phyloP scores from a whole-genome alignment of 1,140 invertebrate genomes.

The Bombus affinis region DNA sequence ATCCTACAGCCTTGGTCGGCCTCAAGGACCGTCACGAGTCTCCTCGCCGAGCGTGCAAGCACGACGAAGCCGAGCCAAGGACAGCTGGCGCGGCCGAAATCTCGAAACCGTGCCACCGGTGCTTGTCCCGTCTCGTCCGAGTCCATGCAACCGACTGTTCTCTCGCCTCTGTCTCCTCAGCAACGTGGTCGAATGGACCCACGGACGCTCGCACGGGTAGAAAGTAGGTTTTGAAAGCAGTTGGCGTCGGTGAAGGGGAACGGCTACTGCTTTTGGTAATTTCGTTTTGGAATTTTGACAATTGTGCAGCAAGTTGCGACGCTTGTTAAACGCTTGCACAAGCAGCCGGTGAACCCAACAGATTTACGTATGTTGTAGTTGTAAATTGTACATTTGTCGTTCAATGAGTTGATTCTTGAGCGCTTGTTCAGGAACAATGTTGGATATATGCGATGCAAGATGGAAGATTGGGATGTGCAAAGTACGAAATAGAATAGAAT shows the following conservation, averaged over 20 bases:
- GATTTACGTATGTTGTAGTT: too few species aligned
- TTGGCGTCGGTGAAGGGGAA: neutral
- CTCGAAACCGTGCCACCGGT: constrained; percentile 36
- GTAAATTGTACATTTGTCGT: too few species aligned
- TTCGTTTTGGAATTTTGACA: neutral
- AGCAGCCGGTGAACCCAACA: too few species aligned
- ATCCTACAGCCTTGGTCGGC: constrained; percentile 48
- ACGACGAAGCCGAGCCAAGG: constrained; percentile 56
- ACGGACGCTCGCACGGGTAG: neutral
- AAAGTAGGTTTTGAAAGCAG: neutral
- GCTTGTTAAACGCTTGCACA: too few species aligned
- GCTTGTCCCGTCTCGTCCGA: neutral
- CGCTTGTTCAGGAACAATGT: too few species aligned
- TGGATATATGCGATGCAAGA: too few species aligned
- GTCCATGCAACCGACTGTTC: neutral
- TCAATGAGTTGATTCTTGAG: too few species aligned
- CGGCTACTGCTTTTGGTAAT: neutral
- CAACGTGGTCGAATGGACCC: neutral
- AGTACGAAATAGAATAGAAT: too few species aligned
- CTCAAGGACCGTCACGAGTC: constrained; percentile 37
- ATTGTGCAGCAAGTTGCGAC: too few species aligned
- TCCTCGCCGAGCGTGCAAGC: constrained; percentile 14
- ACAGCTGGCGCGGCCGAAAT: constrained; percentile 54
- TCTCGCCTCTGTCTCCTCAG: neutral
- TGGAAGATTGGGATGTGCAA: too few species aligned